Base-by-base conservation (phyloP, 2,113 vertebrate genomes). In the Galbula dea region DNA sequence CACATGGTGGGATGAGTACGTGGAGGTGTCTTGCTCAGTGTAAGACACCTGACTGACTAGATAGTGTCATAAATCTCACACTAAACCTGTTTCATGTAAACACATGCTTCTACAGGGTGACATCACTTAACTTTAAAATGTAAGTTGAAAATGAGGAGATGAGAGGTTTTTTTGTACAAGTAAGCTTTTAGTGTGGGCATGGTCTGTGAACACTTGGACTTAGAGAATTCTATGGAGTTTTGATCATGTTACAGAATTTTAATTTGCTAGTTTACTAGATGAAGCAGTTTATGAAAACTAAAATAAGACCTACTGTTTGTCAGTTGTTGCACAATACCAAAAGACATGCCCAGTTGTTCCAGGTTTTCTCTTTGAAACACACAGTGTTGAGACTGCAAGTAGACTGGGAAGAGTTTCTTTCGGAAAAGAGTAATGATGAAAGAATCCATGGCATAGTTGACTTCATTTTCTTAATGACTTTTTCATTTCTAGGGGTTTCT, bases 1-100 rank as follows among this genome's bases (percentile, higher is more conserved):
- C 58, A 37, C 15, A 21, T 71, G 34, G 26, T 73, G 21, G 11
- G 24, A 65, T 11, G 17, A 61, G 11, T 63, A 45, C 63, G 16
- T 73, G 41, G 30, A 23, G 12, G 21, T 17, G 23, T 26, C 20
- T 80, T 58, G 55, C 17, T 49, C 14, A 37, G 17, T 0, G 0
- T 69, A 37, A 49, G 41, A 58, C 26, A 26, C 22, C 19, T 17
- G 20, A 63, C n/a, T 43, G 52, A 91, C 11, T 45, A 34, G 20
- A 54, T 79, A 29, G 41, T n/a, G 8, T 65, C 36, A 23, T 41
- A 49, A 49, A 80, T 74, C 27, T 37, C 3, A 1, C 41, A 16
- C 66, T 90, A 65, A 87, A 59, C 37, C 20, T 2, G 0, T 22
- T 76, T 34, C 17, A 12, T 32, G 41, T 58, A 72, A 75, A 54